Evolutionary conservation across 2,113 vertebrate species (phyloP), one percentile per base, ranked within the genome.

Genomic region (Girardinichthys multiradiatus): DNA sequence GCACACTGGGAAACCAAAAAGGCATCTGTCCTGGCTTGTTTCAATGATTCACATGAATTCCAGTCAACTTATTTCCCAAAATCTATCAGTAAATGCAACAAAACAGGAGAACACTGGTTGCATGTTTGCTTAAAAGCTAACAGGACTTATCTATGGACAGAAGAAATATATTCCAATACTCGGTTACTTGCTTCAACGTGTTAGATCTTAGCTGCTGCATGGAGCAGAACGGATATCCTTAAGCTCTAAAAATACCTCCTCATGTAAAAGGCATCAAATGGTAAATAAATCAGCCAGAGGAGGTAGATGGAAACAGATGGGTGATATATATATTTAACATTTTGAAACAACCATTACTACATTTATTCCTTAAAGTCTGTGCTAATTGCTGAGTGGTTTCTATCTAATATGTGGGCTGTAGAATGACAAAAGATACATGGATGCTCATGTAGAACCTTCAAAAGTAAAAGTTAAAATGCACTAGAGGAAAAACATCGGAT

Each of bases 221-320:
- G 64, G 64, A 48, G 70, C 70, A 64, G 68, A 83, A 66, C 9
- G n/a, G 65, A 31, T 59, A 78, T 57, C 72, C 60, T 71, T 73
- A 26, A 62, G 76, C 77, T 83, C 81, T 83, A 87, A 86, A 92
- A 87, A 88, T 92, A 91, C 48, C 64, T 60, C 29, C 67, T 62
- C 57, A 30, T 73, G 64, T 79, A 87, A 84, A 86, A 45, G 81
- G 62, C 79, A 74, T 74, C 71, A 84, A 80, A 77, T 39, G 57
- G 76, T 45, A 62, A 86, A 79, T 61, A 67, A 67, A 84, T 65
- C 71, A 39, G 13, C 54, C 48, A n/a, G 58, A 77, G 77, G 58
- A 78, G 1, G 30, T 28, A 61, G 69, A 68, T 42, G 28, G 19
- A 69, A 54, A 31, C 63, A 31, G 64, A 64, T 68, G 68, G 57